Base-by-base conservation (phyloP, 1,140 invertebrate species). In the Arctopsyche grandis region DNA sequence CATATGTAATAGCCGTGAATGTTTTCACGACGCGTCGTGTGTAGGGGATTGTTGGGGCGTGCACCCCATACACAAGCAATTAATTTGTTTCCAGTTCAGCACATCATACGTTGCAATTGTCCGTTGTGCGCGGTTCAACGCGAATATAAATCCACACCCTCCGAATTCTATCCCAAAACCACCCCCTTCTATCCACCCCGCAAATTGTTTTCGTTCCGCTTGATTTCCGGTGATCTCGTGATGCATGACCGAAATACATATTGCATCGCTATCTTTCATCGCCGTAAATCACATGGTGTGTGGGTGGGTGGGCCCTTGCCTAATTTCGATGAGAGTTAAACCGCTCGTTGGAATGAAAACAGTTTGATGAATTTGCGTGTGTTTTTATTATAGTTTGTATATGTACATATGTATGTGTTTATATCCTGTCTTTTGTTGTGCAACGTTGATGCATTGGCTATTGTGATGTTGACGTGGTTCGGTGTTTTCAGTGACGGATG, bases 1-100 rank as follows among this genome's bases (percentile, higher is more conserved):
- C 29, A 38, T 38, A 38, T 38, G 29, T 7, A 38, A 4, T 38
- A 38, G 29, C 7, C 7, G 29, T 7, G 29, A 38, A 38, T 7
- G 7, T 38, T 38, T 38, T 38, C 7, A 7, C 29, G 29, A 19
- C 16, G 16, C 9, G 19, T 9, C 16, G 56, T 60, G n/a, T 21
- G 5, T 60, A 5, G 56, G 56, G 9, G n/a, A 19, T 9, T n/a
- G 56, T 19, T 5, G 9, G 56, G 21, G 21, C 56, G 16, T 19
- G 16, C 56, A 16, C 56, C 56, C n/a, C 16, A 66, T 24, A 22
- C 24, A 66, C 24, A 66, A 66, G 26, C 63, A 66, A 66, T 66
- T 66, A 66, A 66, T 66, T 66, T 66, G 63, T 66, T 66, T 66
- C 63, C 63, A 66, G 63, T 22, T 66, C 63, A 66, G 63, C 63